A percentile compares a stretch with the other conserved stretches of the same genome.
These are phyloP conservation scores for Urocyon cinereoargenteus DNA, from an alignment of 2,797 vertebrate species.

Conservation along the genomic window DNA sequence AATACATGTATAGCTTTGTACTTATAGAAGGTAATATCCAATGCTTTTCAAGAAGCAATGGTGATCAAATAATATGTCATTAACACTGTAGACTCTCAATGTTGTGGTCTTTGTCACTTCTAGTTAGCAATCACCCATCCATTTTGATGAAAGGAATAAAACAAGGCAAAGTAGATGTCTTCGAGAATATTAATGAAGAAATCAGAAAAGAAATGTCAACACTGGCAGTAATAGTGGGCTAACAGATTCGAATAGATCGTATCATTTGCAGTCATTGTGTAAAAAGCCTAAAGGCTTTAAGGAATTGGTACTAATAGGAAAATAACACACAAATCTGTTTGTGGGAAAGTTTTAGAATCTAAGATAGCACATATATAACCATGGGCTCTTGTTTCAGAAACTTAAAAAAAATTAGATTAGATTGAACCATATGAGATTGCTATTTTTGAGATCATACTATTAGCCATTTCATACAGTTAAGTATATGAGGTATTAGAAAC, in stretches of 20 bases:
- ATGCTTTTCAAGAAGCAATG: background rate
- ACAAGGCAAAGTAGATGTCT: background rate
- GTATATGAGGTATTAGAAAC: background rate
- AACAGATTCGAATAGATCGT: background rate
- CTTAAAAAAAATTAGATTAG: background rate
- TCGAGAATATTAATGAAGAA: constrained; percentile 33
- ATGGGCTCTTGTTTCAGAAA: background rate
- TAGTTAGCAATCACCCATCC: background rate
- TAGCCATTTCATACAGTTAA: background rate
- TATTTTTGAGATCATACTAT: constrained; percentile 27
- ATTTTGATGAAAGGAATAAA: constrained; percentile 3
- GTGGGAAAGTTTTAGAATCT: background rate
- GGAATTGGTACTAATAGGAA: background rate
- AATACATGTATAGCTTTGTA: background rate
- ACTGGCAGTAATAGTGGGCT: background rate
- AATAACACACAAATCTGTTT: background rate
- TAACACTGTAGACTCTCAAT: background rate
- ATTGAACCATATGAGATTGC: background rate
- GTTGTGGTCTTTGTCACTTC: background rate
- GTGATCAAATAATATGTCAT: background rate
- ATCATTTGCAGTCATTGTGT: background rate
- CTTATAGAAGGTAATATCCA: background rate
- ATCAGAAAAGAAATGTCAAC: background rate
- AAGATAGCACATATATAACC: background rate
- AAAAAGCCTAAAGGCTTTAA: background rate